Evolutionary conservation across 2,888 invertebrate genomes (phyloP), one percentile per base, ranked within the genome.

Genomic region (Miltochrista miniata): DNA sequence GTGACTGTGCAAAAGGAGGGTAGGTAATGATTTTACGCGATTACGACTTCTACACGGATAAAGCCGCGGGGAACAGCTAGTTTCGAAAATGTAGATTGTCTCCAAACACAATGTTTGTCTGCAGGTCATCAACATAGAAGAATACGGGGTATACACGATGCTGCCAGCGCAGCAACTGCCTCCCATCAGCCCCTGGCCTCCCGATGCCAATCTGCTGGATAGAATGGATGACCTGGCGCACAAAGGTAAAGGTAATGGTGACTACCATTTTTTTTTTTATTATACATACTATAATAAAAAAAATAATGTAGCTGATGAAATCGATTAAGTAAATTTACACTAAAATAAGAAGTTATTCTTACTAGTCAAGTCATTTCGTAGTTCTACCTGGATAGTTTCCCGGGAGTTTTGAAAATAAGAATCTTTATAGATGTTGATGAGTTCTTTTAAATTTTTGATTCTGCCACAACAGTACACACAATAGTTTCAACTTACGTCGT

Each of bases 141-240:
- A 91, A 12, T 91, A 91, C 91, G 91, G 91, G 64, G 91, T 90
- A 10, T 91, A 91, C 83, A 93, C 93, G 66, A 94, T 96, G 94
- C 95, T 96, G 93, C 95, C 96, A 77, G 95, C 95, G 92, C 95
- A 95, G 93, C 94, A 96, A 87, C 93, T 96, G 73, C 94, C 96
- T 76, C 95, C 95, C 77, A 95, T 96, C 92, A 94, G 95, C 83
- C 95, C 96, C 72, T 96, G 96, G 96, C 95, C 95, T 58, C 94
- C 96, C 70, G 95, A 96, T 85, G 93, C 93, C 76, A 94, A 95
- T 85, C 93, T 96, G 78, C 94, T 96, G 75, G 96, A 96, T 92
- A 93, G 96, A 74, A 94, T 96, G 92, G 96, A 96, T 86, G 96
- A 96, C 80, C 94, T 96, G 92, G 95, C 96, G 72, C 96, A 96